A percentile compares a stretch with the other conserved stretches of the same genome.
Evolutionary conservation across 2,113 vertebrate species (phyloP).

Genomic region (Cynoglossus semilaevis): DNA sequence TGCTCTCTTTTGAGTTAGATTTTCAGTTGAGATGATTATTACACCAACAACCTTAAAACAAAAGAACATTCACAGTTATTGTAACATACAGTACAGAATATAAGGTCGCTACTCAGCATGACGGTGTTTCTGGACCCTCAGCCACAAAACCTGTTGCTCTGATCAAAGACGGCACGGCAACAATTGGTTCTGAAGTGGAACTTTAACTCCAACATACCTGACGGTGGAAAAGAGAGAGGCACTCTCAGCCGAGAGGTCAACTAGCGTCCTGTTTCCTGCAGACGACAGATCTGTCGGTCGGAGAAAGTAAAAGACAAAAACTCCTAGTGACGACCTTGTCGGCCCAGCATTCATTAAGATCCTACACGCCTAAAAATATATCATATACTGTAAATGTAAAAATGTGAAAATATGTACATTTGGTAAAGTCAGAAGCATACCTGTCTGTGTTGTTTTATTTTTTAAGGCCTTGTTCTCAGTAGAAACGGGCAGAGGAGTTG

Average conservation of each 20-base stretch:
- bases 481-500: slow-evolving; percentile 18
- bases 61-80: slow-evolving; percentile 60
- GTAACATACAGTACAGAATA: slow-evolving; percentile 44
- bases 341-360: slow-evolving; percentile 59
- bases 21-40: slow-evolving; percentile 74
- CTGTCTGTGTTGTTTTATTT: slow-evolving; percentile 43
- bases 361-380: slow-evolving; percentile 69
- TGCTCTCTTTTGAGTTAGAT: slow-evolving; percentile 79
- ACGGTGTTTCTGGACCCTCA: slow-evolving; percentile 54
- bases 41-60: slow-evolving; percentile 82
- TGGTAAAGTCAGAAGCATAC: slow-evolving; percentile 78
- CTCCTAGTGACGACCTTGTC: slow-evolving; percentile 78
- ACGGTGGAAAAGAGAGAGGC: slow-evolving; percentile 19
- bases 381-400: slow-evolving; percentile 84
- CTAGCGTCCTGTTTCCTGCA: slow-evolving; percentile 54
- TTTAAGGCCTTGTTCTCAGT: slow-evolving; percentile 85
- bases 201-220: slow-evolving; percentile 20
- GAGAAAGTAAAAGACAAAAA: slow-evolving; percentile 40
- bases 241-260: slow-evolving; percentile 31
- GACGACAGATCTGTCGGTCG: slow-evolving; percentile 31
- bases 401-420: slow-evolving; percentile 79
- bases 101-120: slow-evolving; percentile 18
- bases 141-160: slow-evolving; percentile 12
- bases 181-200: slow-evolving; percentile 54
- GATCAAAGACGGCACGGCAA: slow-evolving; percentile 57